Conservation (phyloP, 1,140 invertebrate species). For the Acromyrmex echinatior region DNA sequence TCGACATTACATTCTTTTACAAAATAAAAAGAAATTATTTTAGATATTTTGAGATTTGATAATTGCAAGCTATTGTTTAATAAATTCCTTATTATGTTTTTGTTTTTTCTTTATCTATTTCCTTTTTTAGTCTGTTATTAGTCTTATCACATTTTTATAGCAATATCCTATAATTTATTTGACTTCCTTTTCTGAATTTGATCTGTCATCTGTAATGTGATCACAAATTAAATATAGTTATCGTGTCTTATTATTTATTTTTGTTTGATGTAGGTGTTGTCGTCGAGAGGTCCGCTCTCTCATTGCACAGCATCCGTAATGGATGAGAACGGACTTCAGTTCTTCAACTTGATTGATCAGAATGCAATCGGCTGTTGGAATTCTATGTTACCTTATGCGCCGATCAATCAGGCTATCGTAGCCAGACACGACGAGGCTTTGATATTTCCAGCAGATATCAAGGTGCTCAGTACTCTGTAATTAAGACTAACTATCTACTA, state of each 20-base stretch:
- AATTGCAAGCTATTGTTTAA: neutral
- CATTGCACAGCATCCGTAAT: conserved; percentile 92
- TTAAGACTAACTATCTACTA: neutral
- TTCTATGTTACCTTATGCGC: conserved; percentile 88
- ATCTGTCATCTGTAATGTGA: neutral
- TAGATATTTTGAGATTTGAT: neutral
- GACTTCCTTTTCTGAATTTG: neutral
- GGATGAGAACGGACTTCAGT: conserved; percentile 90
- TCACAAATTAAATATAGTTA: neutral
- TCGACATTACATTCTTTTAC: neutral
- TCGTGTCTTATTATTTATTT: neutral
- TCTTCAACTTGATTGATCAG: conserved; percentile 92
- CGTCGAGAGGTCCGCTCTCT: conserved; percentile 88
- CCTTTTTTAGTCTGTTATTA: neutral
- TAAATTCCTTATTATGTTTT: neutral
- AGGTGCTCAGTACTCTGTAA: conserved; percentile 85
- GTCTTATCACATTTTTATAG: neutral
- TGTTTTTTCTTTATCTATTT: neutral
- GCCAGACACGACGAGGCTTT: conserved; percentile 92
- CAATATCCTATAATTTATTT: conserved; percentile 1
- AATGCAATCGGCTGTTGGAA: conserved; percentile 95
- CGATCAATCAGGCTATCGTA: conserved; percentile 90
- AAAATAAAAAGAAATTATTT: neutral
- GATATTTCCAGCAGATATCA: conserved; percentile 93
- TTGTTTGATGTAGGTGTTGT: conserved; percentile 84